Base-by-base conservation (phyloP, 92 coral and sea anemone species). In the Isaurus tuberculatus region DNA sequence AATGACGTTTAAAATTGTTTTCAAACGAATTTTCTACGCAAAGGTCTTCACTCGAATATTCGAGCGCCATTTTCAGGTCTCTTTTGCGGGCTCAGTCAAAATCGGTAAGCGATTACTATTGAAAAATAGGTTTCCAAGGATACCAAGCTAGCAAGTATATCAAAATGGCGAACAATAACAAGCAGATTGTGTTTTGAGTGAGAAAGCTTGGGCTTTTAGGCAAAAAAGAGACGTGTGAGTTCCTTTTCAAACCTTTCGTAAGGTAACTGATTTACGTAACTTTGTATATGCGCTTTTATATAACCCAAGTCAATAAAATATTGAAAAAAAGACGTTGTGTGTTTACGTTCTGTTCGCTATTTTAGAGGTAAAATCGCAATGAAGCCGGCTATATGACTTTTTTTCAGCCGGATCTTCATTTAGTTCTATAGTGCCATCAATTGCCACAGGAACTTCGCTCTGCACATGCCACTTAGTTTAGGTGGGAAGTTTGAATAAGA, bases 281-380 rank as follows among this genome's bases (percentile, higher is more conserved):
- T 66, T 66, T 66, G 72, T 66, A 28, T 2, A 40, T 40, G 46
- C 46, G 36, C 29, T 66, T 29, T 32, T 66, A 14, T 66, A 30
- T 66, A 66, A 66, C 72, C 72, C 16, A 66, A 66, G 20, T 66
- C 72, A 66, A 66, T 66, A 66, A 66, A 66, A 66, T 66, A 66
- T 28, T 13, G 40, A 66, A 66, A 19, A 66, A 66, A 66, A 66
- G 72, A 66, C 72, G 72, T 22, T 63, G 29, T 10, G 72, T 28
- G 72, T 66, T 66, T 66, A 66, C 72, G 43, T 66, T 66, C 72
- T 66, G 72, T 66, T 13, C 20, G 20, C 17, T 63, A 64, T 66
- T 66, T 29, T 66, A 3, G 72, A 66, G 72, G 72, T 66, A 9
- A 66, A 28, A 66, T 66, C 72, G 72, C 72, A 28, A 66, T 14